Evolutionary conservation across 2,113 vertebrate genomes (phyloP).

Genomic region (Siniperca chuatsi): DNA sequence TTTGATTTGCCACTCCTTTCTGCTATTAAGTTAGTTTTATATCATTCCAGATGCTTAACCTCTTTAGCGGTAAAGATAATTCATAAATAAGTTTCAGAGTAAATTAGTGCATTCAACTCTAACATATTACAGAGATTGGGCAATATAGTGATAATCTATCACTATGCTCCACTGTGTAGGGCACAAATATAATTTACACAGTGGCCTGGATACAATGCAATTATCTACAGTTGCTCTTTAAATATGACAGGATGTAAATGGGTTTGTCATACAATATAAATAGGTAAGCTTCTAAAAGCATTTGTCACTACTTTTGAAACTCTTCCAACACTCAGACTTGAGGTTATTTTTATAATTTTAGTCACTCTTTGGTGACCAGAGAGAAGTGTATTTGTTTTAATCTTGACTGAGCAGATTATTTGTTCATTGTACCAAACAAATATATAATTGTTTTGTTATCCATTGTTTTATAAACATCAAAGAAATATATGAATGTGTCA

Average conservation of each 20-base stretch:
- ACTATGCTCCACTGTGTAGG: slow-evolving; percentile 52
- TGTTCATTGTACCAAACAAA: slow-evolving; percentile 12
- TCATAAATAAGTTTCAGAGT: slow-evolving; percentile 54
- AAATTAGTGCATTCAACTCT: slow-evolving; percentile 69
- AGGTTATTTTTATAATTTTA: slow-evolving; percentile 17
- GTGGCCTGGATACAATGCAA: slow-evolving; percentile 60
- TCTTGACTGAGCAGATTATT: slow-evolving; percentile 24
- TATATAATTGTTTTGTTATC: slow-evolving; percentile 9
- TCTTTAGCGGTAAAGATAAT: slow-evolving; percentile 50
- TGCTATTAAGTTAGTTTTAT: slow-evolving; percentile 65
- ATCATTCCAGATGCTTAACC: slow-evolving; percentile 68
- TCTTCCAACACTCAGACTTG: slow-evolving; percentile 17
- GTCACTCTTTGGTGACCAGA: slow-evolving; percentile 2
- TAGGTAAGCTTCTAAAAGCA: slow-evolving; percentile 40
- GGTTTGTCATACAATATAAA: slow-evolving; percentile 48
- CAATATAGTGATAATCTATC: slow-evolving; percentile 67
- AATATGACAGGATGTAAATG: slow-evolving; percentile 70
- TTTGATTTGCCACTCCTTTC: slow-evolving; percentile 67
- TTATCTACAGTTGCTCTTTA: slow-evolving; percentile 74
- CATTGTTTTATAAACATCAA: slow-evolving; percentile 39
- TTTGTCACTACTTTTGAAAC: slow-evolving; percentile 44
- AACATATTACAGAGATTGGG: slow-evolving; percentile 61
- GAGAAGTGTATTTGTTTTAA: slow-evolving; percentile 25
- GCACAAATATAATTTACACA: slow-evolving; percentile 65
- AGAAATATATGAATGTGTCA: slow-evolving; percentile 15